Percentiles rank a stretch among this genome's conserved stretches.
Evolutionary conservation across 2,888 invertebrate species (phyloP).

Genomic region (Phyto melanocephala): DNA sequence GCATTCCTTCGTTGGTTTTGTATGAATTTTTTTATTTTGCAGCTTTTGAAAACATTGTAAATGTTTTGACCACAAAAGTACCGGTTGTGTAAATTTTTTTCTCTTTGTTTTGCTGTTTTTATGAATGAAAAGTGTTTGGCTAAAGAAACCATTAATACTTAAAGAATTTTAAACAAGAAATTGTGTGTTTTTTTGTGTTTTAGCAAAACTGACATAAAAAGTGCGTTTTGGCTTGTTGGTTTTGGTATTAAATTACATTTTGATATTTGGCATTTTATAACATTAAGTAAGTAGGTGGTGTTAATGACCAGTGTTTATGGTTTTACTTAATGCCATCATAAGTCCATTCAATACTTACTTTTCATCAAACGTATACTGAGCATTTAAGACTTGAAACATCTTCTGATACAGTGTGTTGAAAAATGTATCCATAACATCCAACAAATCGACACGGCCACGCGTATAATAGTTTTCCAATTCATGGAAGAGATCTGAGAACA

Average conservation of each 20-base stretch:
- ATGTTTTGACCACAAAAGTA: slow-evolving; percentile 63
- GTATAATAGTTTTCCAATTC: slow-evolving; percentile 94
- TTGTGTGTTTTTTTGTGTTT: background rate
- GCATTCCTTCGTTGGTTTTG: slow-evolving; percentile 15
- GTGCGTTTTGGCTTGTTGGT: slow-evolving; percentile 54
- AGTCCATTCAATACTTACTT: slow-evolving; percentile 82
- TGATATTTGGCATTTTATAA: background rate
- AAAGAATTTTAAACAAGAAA: slow-evolving; percentile 21
- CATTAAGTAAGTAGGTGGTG: background rate
- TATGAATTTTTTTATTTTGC: slow-evolving; percentile 15
- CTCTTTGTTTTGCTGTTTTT: slow-evolving; percentile 4
- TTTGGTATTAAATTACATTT: slow-evolving; percentile 54
- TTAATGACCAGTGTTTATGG: background rate
- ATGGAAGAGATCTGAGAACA: slow-evolving; percentile 94
- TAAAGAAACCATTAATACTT: background rate
- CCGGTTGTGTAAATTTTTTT: slow-evolving; percentile 52
- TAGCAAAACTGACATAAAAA: slow-evolving; percentile 32
- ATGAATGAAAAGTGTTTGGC: slow-evolving; percentile 21
- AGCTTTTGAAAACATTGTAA: slow-evolving; percentile 50
- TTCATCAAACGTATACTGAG: slow-evolving; percentile 93
- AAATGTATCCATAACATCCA: slow-evolving; percentile 93
- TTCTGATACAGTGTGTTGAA: slow-evolving; percentile 95
- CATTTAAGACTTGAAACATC: slow-evolving; percentile 96
- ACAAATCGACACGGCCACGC: slow-evolving; percentile 90
- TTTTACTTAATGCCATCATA: background rate